Conservation (phyloP, 2,113 vertebrate species). For the Larimichthys crocea region DNA sequence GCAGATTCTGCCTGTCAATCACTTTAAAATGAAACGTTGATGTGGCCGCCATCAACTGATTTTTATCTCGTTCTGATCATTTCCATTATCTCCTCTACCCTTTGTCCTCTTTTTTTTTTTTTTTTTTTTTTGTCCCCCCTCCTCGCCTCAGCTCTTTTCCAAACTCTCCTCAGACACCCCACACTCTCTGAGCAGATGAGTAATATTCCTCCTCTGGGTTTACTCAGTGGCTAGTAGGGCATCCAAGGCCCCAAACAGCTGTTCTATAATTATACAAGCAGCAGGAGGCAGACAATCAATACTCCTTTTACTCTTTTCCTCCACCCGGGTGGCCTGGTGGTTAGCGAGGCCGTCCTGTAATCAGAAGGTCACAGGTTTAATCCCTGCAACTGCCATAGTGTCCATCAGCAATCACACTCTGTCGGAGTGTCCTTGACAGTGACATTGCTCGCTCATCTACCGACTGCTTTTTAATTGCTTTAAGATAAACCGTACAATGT, state of each 20-base stretch:
- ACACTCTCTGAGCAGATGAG: constrained; percentile 44
- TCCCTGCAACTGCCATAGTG: constrained; percentile 31
- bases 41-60: constrained; percentile 7
- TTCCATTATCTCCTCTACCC: background rate
- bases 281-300: constrained; percentile 67
- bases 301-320: constrained; percentile 45
- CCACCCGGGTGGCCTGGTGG: constrained; percentile 40
- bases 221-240: constrained; percentile 37
- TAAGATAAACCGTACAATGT: background rate
- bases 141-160: background rate
- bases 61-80: constrained; percentile 27
- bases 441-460: constrained; percentile 57
- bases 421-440: constrained; percentile 55
- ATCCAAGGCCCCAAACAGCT: constrained; percentile 61
- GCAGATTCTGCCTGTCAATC: constrained; percentile 49
- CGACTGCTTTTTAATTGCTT: constrained; percentile 25
- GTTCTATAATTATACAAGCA: constrained; percentile 68
- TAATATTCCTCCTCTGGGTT: constrained; percentile 47
- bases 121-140: background rate
- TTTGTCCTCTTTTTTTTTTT: background rate
- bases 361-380: constrained; percentile 64
- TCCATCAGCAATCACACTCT: constrained; percentile 35
- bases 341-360: constrained; percentile 34
- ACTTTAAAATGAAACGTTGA: constrained; percentile 38
- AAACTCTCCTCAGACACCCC: background rate